Evolutionary conservation across 2,113 vertebrate genomes (phyloP), one percentile per base, ranked within the genome.

Genomic region (Myotis brandtii): DNA sequence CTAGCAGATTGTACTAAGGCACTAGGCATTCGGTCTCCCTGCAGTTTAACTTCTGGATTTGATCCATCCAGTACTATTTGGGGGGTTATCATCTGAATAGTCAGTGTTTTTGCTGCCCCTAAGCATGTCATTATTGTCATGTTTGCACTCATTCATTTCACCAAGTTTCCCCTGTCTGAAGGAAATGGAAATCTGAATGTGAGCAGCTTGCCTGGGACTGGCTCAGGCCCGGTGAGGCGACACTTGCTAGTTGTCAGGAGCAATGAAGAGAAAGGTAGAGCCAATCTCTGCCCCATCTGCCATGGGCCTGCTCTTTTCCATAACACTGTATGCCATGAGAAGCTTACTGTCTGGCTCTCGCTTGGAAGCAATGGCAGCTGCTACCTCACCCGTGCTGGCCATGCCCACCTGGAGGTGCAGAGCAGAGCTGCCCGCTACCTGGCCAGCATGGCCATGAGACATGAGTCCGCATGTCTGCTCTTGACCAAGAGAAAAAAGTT

Each of bases 1-100:
- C 83, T 96, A 64, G 14, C 56, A 86, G 96, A 96, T 91, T 96
- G 59, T 95, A 85, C 90, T 95, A 96, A 93, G 73, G 87, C 64
- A 92, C 52, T 92, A 96, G 82, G 96, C 96, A 32, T 96, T 94
- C 73, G 37, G 52, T 79, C 94, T 96, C 80, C 91, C 94, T 95
- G 93, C 82, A 97, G 82, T 96, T 93, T 97, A 89, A 97, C 97
- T 97, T 95, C 79, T 95, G 97, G 59, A 97, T 95, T 98, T 97
- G 86, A 92, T 95, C 96, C 59, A 88, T 87, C 76, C 70, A 91
- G 86, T 96, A 96, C 92, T 96, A 91, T 90, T 85, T 95, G 67
- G 77, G 83, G 50, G 93, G 96, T 96, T 95, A 95, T 97, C 95
- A 82, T 50, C 95, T 97, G 89, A 96, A 72, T 94, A 95, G 88